Conservation (phyloP, 2,113 vertebrate genomes). For the Eurypyga helias region DNA sequence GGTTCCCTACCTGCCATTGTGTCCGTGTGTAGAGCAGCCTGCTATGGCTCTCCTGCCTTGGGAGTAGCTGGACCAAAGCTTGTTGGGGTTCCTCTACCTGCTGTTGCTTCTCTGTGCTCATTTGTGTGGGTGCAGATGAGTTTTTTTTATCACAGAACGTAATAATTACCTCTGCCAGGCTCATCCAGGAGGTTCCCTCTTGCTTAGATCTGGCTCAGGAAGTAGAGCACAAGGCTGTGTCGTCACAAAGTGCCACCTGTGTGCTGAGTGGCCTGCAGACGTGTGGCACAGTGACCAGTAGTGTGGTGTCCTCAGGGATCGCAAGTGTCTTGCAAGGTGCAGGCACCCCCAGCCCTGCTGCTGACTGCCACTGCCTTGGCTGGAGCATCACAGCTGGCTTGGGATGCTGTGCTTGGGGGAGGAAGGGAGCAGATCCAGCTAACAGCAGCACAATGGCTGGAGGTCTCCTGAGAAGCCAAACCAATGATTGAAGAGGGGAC, state of each 20-base stretch:
- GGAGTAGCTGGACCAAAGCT: not conserved
- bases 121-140: not conserved
- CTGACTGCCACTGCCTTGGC: not conserved
- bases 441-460: not conserved
- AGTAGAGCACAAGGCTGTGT: not conserved
- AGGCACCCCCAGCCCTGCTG: not conserved
- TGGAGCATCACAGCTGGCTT: not conserved
- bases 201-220: not conserved
- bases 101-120: not conserved
- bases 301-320: not conserved
- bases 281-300: not conserved
- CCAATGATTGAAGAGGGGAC: not conserved
- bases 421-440: not conserved
- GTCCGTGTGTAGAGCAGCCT: not conserved
- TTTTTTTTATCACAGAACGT: not conserved
- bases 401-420: not conserved
- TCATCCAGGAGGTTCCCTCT: not conserved
- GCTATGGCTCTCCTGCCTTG: not conserved
- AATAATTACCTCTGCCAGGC: not conserved
- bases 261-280: not conserved
- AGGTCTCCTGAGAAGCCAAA: not conserved
- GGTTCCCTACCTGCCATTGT: not conserved
- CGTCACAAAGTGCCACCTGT: not conserved
- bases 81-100: not conserved
- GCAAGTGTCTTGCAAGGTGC: not conserved